Percentiles rank a stretch among this genome's conserved stretches.
Evolutionary conservation across 2,113 vertebrate genomes (phyloP).

Genomic region (Erythrolamprus reginae): DNA sequence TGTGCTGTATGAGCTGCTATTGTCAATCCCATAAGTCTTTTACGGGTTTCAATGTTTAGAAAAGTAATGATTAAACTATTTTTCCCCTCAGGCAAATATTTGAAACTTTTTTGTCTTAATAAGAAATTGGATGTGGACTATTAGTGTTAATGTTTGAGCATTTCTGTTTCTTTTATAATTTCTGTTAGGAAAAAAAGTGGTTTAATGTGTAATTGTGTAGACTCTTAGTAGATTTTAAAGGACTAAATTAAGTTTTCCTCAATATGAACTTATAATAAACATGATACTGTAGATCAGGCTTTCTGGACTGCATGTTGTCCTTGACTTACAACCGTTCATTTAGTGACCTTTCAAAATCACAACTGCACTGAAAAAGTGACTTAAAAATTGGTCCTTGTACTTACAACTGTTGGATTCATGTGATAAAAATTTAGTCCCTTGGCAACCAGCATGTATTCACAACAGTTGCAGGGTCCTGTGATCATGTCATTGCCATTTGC

Average conservation of each 20-base stretch:
- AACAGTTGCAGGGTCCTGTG: background rate
- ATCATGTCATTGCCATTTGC: background rate
- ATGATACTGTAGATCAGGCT: background rate
- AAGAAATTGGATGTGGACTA: background rate
- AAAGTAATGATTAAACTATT: background rate
- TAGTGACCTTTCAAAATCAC: background rate
- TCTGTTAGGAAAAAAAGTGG: background rate
- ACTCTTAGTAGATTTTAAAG: background rate
- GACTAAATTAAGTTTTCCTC: background rate
- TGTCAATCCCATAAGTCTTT: background rate
- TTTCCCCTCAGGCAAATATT: background rate
- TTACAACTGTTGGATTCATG: background rate
- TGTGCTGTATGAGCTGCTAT: too few relatives aligned
- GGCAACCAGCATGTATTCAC: background rate
- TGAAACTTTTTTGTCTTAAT: background rate
- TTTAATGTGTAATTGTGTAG: background rate
- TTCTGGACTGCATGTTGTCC: background rate
- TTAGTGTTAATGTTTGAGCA: background rate
- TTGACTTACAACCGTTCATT: background rate
- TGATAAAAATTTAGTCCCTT: background rate
- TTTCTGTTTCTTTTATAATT: background rate
- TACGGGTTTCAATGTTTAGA: background rate
- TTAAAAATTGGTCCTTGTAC: background rate
- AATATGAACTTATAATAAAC: background rate
- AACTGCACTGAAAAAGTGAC: too few relatives aligned